Evolutionary conservation across 1,140 invertebrate genomes (phyloP).

Genomic region (Tigriopus japonicus): DNA sequence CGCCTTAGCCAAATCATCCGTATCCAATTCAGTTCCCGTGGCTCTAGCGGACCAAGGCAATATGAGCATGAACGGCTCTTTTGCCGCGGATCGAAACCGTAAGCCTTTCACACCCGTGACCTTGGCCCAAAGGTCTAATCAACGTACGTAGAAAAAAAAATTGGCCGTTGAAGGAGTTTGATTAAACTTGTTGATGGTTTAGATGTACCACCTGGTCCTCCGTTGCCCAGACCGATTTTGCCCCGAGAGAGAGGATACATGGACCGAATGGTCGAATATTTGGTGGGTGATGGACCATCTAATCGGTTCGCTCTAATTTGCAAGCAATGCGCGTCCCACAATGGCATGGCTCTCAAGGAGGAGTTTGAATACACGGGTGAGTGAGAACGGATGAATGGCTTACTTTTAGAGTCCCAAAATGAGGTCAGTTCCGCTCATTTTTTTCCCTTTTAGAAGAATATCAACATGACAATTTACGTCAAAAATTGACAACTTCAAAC

Average conservation of each 20-base stretch:
- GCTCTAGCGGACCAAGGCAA: too few relatives aligned
- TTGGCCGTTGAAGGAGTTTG: neutral
- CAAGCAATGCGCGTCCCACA: conserved; percentile 66
- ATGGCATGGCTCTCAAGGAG: conserved; percentile 90
- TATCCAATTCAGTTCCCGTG: too few relatives aligned
- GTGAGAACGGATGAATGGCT: conserved; percentile 16
- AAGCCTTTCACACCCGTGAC: too few relatives aligned
- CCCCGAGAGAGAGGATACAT: conserved; percentile 43
- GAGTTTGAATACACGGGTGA: conserved; percentile 82
- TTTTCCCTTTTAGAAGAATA: neutral
- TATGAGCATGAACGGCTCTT: too few relatives aligned
- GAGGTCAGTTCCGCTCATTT: neutral
- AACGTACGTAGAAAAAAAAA: neutral
- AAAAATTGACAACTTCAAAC: too few relatives aligned
- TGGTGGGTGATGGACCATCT: conserved; percentile 83
- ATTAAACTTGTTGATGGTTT: neutral
- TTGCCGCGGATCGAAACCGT: too few relatives aligned
- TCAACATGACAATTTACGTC: too few relatives aligned
- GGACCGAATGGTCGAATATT: conserved; percentile 76
- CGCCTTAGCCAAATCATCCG: too few relatives aligned
- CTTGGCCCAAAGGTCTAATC: too few relatives aligned
- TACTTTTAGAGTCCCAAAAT: too few relatives aligned
- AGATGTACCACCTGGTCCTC: conserved; percentile 17
- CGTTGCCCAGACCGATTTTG: conserved; percentile 33
- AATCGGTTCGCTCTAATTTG: conserved; percentile 91